Evolutionary conservation across 1,140 invertebrate species (phyloP), one percentile per base, ranked within the genome.

Genomic region (Aphis gossypii): DNA sequence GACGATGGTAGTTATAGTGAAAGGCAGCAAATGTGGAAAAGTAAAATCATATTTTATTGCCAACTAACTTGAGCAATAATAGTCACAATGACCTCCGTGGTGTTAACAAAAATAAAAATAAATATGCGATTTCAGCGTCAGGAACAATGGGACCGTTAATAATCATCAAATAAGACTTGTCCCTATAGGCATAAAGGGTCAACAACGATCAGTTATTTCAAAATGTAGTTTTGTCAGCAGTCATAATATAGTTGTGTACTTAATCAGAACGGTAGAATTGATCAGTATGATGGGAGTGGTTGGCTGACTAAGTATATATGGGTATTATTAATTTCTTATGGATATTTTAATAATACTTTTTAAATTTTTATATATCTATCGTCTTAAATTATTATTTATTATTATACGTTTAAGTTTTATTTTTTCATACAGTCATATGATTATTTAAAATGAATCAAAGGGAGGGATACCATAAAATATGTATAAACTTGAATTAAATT

Each of bases 141-240:
- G 90, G 56, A 92, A 92, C 91, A 92, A 92, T 83, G 46, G 91
- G 68, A 83, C 46, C 76, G 91, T 92, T 92, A 92, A 92, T 92
- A 92, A 92, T 51, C 60, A 44, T 92, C 68, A 76, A 83, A 51
- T 25, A 38, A 38, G 44, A 92, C 21, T 25, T 46, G 91, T 92
- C 44, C 91, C 68, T 46, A 46, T n/a, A 48, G 68, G 46, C 88
- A 18, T 54, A 89, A 41, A 89, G 88, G 88, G 88, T 89, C 35
- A 38, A 89, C 88, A 41, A 89, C 51, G 51, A 23, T 35, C 21
- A 35, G 88, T 89, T 35, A 89, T 89, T 89, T 54, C 35, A 41
- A 51, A 48, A 89, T 54, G 88, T 11, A 38, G 51, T 89, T 51
- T 89, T 14, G 20, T 1, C 25, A 35, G n/a, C 48, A 21, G 48